Conservation (phyloP, 2,113 vertebrate genomes). For the Paracanthobrama guichenoti region DNA sequence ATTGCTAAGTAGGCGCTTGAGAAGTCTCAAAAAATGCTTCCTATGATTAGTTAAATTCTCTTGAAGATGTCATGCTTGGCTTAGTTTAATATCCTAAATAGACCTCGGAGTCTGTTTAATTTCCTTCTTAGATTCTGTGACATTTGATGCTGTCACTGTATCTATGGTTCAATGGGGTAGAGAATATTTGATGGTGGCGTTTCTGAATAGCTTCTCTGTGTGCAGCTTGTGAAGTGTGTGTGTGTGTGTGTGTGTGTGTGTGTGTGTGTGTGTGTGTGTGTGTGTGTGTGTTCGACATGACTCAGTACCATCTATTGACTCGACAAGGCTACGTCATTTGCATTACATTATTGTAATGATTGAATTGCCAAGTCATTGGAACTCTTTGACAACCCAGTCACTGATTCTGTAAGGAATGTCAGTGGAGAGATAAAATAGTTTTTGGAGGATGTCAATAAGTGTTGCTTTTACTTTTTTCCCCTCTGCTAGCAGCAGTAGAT, state of each 20-base stretch:
- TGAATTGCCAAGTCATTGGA: constrained; percentile 36
- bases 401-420: constrained; percentile 20
- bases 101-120: constrained; percentile 47
- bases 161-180: constrained; percentile 47
- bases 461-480: constrained; percentile 13
- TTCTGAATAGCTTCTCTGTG: constrained; percentile 49
- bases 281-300: constrained; percentile 45
- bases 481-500: not conserved
- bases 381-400: constrained; percentile 23
- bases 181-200: constrained; percentile 46
- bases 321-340: constrained; percentile 45
- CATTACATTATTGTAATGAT: constrained; percentile 36
- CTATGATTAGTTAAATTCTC: constrained; percentile 47
- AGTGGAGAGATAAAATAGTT: constrained; percentile 33
- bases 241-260: not conserved
- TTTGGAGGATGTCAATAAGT: constrained; percentile 19
- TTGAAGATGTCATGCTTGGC: constrained; percentile 49
- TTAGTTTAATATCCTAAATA: constrained; percentile 57
- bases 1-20: constrained; percentile 30
- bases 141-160: constrained; percentile 49
- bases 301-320: constrained; percentile 56
- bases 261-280: constrained; percentile 5
- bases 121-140: constrained; percentile 52
- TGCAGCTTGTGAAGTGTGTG: not conserved
- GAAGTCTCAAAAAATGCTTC: constrained; percentile 23